Evolutionary conservation across 2,888 invertebrate species (phyloP).

Genomic region (Sesia apiformis): DNA sequence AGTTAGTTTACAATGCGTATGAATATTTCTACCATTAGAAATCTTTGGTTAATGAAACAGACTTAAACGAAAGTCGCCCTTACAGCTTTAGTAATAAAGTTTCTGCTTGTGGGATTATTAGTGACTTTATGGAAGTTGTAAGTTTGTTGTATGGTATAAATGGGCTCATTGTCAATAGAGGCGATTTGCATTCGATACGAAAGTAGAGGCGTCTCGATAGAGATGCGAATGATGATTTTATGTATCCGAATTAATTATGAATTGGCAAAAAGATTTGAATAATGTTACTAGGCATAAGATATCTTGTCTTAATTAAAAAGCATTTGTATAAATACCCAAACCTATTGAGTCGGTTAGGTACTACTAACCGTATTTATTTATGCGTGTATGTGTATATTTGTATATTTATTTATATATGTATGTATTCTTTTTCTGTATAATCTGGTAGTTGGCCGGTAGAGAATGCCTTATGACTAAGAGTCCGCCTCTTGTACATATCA

Average conservation of each 20-base stretch:
- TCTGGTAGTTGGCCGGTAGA: too few relatives aligned
- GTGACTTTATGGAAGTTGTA: not conserved
- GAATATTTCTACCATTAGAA: not conserved
- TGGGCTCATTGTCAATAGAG: slow-evolving; percentile 63
- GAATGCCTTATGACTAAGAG: too few relatives aligned
- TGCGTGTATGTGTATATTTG: too few relatives aligned
- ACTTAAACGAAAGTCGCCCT: slow-evolving; percentile 10
- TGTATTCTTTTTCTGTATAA: too few relatives aligned
- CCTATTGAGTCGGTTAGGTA: too few relatives aligned
- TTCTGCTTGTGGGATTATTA: not conserved
- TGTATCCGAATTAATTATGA: not conserved
- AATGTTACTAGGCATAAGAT: too few relatives aligned
- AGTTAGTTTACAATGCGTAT: not conserved
- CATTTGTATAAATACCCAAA: too few relatives aligned
- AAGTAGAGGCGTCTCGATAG: slow-evolving; percentile 46
- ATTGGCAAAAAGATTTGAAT: too few relatives aligned
- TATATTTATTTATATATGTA: too few relatives aligned
- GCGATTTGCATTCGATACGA: slow-evolving; percentile 68
- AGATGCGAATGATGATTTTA: slow-evolving; percentile 44
- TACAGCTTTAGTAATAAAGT: not conserved
- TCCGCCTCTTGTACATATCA: too few relatives aligned
- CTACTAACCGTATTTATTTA: too few relatives aligned
- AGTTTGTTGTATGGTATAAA: slow-evolving; percentile 32
- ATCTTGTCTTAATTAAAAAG: too few relatives aligned
- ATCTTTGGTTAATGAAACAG: not conserved